Percentiles rank a stretch among this genome's conserved stretches.
Conservation (phyloP, 2,113 vertebrate genomes). For the Chascanopsetta lugubris region DNA sequence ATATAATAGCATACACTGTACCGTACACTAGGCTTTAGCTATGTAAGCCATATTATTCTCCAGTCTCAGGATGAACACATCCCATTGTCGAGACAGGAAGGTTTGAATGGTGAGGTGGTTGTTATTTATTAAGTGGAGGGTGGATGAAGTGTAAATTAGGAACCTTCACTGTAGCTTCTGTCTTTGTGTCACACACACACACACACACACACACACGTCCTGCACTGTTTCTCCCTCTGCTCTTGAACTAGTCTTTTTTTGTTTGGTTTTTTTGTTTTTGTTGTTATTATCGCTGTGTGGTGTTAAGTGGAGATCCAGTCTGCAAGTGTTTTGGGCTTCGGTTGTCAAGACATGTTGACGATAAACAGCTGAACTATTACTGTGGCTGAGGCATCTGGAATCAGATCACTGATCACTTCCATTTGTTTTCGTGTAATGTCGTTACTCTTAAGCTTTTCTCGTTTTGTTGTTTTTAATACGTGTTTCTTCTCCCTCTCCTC, state of each 20-base stretch:
- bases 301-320: background rate
- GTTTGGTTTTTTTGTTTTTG: background rate
- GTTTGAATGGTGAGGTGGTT: background rate
- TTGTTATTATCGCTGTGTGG: background rate
- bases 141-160: conserved; percentile 12
- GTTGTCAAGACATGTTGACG: background rate
- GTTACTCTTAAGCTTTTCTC: background rate
- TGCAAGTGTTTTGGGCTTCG: background rate
- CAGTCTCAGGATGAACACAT: conserved; percentile 39
- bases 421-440: background rate
- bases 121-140: background rate
- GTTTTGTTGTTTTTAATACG: conserved; percentile 3
- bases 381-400: conserved; percentile 8
- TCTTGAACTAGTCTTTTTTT: background rate
- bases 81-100: conserved; percentile 1
- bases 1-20: conserved; percentile 8
- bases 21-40: conserved; percentile 22
- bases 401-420: background rate
- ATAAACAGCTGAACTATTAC: background rate
- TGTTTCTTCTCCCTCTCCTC: background rate
- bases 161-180: background rate
- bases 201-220: background rate
- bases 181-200: background rate
- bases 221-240: background rate
- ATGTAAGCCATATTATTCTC: conserved; percentile 30